Conservation (phyloP, 2,797 vertebrate species). For the Xiphorhynchus erythropygius region DNA sequence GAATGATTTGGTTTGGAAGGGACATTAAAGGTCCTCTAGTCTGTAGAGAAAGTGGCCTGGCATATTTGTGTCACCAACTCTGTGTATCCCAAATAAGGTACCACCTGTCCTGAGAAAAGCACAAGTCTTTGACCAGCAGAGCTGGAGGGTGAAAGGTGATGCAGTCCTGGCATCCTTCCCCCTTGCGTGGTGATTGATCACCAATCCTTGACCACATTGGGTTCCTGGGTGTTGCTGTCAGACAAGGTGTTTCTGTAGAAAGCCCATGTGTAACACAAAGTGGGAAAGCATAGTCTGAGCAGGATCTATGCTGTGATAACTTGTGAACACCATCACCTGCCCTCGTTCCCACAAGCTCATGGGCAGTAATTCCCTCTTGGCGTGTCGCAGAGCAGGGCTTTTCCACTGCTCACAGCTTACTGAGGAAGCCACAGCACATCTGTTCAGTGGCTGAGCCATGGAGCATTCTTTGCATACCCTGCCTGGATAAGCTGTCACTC, state of each 20-base stretch:
- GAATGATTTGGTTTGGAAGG: background rate
- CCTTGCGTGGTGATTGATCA: background rate
- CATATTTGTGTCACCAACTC: background rate
- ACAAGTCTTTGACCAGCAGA: background rate
- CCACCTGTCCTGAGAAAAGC: background rate
- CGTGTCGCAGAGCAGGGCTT: constrained; percentile 38
- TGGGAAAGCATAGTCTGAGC: background rate
- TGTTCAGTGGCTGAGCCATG: constrained; percentile 11
- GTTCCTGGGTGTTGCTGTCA: background rate
- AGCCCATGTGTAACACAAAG: background rate
- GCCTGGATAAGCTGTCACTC: constrained; percentile 44
- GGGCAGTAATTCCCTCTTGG: constrained; percentile 53
- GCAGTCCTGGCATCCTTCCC: background rate
- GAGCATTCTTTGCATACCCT: constrained; percentile 47
- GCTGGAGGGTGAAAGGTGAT: background rate
- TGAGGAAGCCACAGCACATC: constrained; percentile 44
- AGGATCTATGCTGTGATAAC: background rate
- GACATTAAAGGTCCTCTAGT: background rate
- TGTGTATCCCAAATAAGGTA: background rate
- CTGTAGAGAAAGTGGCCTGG: background rate
- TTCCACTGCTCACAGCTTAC: constrained; percentile 17
- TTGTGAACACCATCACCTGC: constrained; percentile 25
- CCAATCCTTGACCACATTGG: background rate
- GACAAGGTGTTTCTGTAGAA: background rate
- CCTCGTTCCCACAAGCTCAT: background rate